Base-by-base conservation (phyloP, 1,140 invertebrate genomes). In the Macrocentrus cingulum region DNA sequence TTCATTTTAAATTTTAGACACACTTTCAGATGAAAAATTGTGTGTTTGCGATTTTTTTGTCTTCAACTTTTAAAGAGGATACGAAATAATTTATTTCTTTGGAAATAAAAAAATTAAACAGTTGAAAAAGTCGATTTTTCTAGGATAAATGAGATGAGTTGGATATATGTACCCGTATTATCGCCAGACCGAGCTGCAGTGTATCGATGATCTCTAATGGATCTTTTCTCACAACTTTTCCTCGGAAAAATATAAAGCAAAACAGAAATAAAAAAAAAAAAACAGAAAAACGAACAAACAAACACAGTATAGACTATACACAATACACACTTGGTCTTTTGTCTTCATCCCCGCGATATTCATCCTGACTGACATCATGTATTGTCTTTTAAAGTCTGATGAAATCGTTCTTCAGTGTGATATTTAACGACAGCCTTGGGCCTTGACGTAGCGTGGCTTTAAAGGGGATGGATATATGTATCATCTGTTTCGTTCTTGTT, bases 301-400 rank as follows among this genome's bases (percentile, higher is more conserved):
- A 49, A 15, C n/a, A 32, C 8, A 1, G 20, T 29, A 22, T 16
- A 29, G 23, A 32, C 25, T 11, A 32, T 32, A 51, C 15, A 51
- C 18, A 51, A 25, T 51, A 16, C 18, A 25, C 25, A 20, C 25
- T 32, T 18, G 25, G 25, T 49, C 3, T 49, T 32, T 32, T 39
- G 7, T 41, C 18, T 7, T 22, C 22, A 57, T 51, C 52, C 64
- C 57, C 54, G 42, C 59, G 60, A 68, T 66, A 68, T 66, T 61
- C 57, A 61, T 65, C 57, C 59, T 56, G 63, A 32, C 55, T 54
- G 62, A 54, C 34, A 63, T 64, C 71, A 63, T 41, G 44, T 45
- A 61, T 58, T 70, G 61, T 71, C 61, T 60, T 62, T 62, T 57
- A 70, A 68, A 68, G 66, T 70, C 61, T 62, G 65, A 68, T 68